Conservation (phyloP, 1,140 invertebrate species). For the Radopholus similis region DNA sequence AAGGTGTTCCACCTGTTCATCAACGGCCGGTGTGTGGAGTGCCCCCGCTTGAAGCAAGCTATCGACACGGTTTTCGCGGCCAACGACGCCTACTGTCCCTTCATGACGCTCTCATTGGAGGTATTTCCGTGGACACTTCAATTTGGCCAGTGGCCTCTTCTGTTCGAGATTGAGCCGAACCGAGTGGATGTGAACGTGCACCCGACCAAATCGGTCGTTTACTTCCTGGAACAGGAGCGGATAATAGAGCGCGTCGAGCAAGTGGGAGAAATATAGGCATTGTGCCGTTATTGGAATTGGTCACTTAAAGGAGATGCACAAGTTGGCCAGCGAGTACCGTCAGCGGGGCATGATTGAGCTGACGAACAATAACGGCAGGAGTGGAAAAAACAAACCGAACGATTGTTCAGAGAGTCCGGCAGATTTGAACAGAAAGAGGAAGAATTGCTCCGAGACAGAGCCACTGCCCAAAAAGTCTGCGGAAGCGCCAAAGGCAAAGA, state of each 20-base stretch:
- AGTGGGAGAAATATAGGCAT: slow-evolving; percentile 25
- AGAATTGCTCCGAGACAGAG: neutral
- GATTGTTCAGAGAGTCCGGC: neutral
- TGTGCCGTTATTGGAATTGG: neutral
- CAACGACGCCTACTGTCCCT: slow-evolving; percentile 34
- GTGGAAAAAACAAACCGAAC: neutral
- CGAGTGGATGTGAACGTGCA: slow-evolving; percentile 52
- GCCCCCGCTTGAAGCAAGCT: slow-evolving; percentile 31
- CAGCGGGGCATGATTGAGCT: slow-evolving; percentile 23
- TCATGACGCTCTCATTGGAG: slow-evolving; percentile 32
- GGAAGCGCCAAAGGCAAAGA: slow-evolving; percentile 1
- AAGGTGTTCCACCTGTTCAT: slow-evolving; percentile 47
- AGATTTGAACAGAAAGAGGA: neutral
- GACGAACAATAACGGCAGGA: neutral
- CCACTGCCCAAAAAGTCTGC: neutral
- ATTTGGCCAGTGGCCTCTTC: slow-evolving; percentile 9
- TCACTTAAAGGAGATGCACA: slow-evolving; percentile 19
- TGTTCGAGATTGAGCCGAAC: slow-evolving; percentile 39
- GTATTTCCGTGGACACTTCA: slow-evolving; percentile 26
- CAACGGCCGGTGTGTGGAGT: slow-evolving; percentile 43
- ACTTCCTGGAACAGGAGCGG: slow-evolving; percentile 46
- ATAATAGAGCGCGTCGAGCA: slow-evolving; percentile 47
- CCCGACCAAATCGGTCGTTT: slow-evolving; percentile 41
- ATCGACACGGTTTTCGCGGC: slow-evolving; percentile 34
- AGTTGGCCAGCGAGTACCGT: slow-evolving; percentile 12